Evolutionary conservation across 92 coral and sea anemone species (phyloP).

Genomic region (Porites cylindrica): DNA sequence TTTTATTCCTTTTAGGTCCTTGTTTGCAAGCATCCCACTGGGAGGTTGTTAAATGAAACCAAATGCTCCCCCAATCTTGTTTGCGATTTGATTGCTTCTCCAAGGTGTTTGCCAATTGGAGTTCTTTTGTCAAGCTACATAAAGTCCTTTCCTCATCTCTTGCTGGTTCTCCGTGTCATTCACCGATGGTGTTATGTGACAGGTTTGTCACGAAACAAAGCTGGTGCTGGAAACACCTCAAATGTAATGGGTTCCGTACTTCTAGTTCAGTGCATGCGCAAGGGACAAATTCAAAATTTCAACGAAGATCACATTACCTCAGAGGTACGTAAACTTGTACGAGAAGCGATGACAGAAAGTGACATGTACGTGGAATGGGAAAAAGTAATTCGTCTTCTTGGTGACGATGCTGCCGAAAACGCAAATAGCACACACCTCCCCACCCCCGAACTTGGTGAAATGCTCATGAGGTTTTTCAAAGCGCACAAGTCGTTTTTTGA

Average conservation of each 20-base stretch:
- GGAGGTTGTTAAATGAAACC: background rate
- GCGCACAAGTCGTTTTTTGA: constrained; percentile 52
- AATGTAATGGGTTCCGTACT: constrained; percentile 78
- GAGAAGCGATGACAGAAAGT: constrained; percentile 1
- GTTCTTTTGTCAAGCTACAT: constrained; percentile 74
- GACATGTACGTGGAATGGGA: constrained; percentile 51
- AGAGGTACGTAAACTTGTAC: background rate
- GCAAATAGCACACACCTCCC: background rate
- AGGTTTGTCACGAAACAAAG: constrained; percentile 84
- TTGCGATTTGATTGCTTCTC: constrained; percentile 80
- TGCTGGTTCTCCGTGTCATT: constrained; percentile 83
- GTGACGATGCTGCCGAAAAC: background rate
- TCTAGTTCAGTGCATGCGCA: constrained; percentile 70
- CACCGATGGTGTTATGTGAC: constrained; percentile 88
- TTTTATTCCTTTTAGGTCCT: constrained; percentile 37
- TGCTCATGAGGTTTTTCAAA: constrained; percentile 76
- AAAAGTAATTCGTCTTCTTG: constrained; percentile 13
- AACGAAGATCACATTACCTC: constrained; percentile 26
- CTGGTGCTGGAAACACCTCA: constrained; percentile 70
- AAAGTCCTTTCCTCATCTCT: constrained; percentile 80
- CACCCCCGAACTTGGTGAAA: constrained; percentile 65
- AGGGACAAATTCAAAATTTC: constrained; percentile 52
- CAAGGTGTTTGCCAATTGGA: constrained; percentile 73
- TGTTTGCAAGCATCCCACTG: constrained; percentile 63
- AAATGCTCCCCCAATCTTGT: background rate